These are phyloP conservation scores for Trachelus stipa DNA, from an alignment of 2,888 invertebrate genomes.

Conservation along the genomic window DNA sequence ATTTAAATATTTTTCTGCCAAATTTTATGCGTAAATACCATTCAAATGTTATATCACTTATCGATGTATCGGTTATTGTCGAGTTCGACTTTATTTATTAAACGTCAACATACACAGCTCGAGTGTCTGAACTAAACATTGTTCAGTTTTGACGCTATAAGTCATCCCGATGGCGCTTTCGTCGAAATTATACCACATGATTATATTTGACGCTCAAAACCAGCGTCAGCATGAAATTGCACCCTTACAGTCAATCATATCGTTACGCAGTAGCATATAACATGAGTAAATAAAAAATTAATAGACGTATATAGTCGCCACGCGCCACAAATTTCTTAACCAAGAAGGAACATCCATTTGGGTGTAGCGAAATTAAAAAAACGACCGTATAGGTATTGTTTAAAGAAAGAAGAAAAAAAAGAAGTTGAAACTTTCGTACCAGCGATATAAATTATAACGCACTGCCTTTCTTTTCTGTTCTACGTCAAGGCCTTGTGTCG, in stretches of 20 bases:
- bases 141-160: too few relatives aligned
- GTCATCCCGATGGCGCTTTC: too few relatives aligned
- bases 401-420: not conserved
- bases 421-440: not conserved
- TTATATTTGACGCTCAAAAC: too few relatives aligned
- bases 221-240: too few relatives aligned
- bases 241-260: not conserved
- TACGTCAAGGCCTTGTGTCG: not conserved
- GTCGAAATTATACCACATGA: too few relatives aligned
- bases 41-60: constrained; percentile 7
- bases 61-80: not conserved
- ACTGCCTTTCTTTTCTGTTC: not conserved
- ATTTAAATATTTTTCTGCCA: too few relatives aligned
- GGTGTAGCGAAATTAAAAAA: not conserved
- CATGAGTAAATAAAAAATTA: not conserved
- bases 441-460: not conserved
- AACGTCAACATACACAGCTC: too few relatives aligned
- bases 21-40: too few relatives aligned
- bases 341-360: not conserved
- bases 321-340: not conserved
- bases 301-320: not conserved
- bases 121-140: too few relatives aligned
- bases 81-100: too few relatives aligned
- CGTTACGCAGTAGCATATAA: not conserved
- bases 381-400: not conserved